Conservation (phyloP, 2,797 vertebrate genomes). For the Typhlichthys eigenmanni region DNA sequence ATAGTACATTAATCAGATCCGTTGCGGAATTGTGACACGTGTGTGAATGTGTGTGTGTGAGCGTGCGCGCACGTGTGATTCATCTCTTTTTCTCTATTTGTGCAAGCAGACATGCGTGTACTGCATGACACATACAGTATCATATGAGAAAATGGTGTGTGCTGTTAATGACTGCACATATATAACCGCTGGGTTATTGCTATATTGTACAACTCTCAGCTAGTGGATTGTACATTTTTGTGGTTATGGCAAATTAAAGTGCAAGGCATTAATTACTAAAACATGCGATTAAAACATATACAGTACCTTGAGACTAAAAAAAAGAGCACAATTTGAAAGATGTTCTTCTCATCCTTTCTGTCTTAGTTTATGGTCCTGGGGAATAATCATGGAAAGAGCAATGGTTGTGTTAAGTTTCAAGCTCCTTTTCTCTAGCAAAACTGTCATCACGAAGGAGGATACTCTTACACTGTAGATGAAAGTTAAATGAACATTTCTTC, state of each 20-base stretch:
- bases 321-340: no score
- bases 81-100: background rate
- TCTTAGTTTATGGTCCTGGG: background rate
- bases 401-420: background rate
- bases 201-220: no score
- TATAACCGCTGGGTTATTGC: no score
- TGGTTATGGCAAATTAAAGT: no score
- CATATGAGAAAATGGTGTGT: constrained; percentile 6
- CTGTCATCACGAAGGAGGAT: no score
- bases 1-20: constrained; percentile 29
- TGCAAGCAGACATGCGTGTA: background rate
- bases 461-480: no score
- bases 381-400: background rate
- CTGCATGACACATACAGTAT: background rate
- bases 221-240: no score
- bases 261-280: no score
- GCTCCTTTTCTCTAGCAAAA: background rate
- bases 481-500: no score
- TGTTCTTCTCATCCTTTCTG: background rate
- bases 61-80: background rate
- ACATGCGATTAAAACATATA: no score
- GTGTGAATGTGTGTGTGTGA: no score
- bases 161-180: background rate
- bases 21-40: constrained; percentile 18
- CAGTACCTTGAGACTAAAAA: no score